phyloP scores from a whole-genome alignment of 2,797 vertebrate genomes.

The Parauchenoglanis punctatus region DNA sequence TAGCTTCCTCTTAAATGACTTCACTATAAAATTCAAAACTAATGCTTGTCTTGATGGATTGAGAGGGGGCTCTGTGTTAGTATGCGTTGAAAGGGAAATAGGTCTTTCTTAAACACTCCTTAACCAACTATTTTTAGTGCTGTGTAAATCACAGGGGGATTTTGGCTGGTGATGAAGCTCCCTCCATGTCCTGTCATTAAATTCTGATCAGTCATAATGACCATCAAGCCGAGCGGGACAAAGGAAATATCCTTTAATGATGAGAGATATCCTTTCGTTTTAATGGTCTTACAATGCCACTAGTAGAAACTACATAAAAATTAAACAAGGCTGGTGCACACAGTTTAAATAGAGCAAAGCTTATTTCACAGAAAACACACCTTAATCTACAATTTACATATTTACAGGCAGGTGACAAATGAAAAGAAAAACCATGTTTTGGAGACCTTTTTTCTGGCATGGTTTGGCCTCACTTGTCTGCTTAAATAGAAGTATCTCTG shows the following conservation, averaged over 20 bases:
- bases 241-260: constrained; percentile 69
- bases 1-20: constrained; percentile 69
- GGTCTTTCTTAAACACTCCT: constrained; percentile 81
- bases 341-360: not conserved
- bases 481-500: not conserved
- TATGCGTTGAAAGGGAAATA: constrained; percentile 78
- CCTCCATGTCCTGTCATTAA: constrained; percentile 82
- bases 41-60: constrained; percentile 80
- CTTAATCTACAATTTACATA: not conserved
- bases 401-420: not conserved
- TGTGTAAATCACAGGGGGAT: constrained; percentile 82
- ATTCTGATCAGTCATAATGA: constrained; percentile 81
- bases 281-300: constrained; percentile 41
- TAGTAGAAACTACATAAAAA: constrained; percentile 42
- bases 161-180: constrained; percentile 76
- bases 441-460: not conserved
- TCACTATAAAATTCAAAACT: constrained; percentile 78
- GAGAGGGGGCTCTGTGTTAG: constrained; percentile 72
- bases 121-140: constrained; percentile 87
- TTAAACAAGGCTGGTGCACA: constrained; percentile 22
- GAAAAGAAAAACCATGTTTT: not conserved
- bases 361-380: not conserved
- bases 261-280: constrained; percentile 60
- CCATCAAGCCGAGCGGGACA: constrained; percentile 74
- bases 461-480: too few species aligned